These are phyloP conservation scores for Fragum fragum DNA, from an alignment of 2,888 invertebrate species.

Conservation along the genomic window DNA sequence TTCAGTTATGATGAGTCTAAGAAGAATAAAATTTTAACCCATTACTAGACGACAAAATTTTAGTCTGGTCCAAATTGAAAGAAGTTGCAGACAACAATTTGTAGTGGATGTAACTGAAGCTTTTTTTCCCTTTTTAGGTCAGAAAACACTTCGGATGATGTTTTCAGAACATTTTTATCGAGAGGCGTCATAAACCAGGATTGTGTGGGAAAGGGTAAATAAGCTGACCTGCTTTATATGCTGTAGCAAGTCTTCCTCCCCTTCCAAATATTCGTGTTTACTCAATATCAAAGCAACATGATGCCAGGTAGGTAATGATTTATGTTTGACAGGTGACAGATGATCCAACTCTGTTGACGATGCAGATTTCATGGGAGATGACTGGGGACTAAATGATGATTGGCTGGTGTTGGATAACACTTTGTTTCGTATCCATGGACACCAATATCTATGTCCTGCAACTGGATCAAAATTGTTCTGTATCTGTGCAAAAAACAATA, in stretches of 20 bases:
- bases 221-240: conserved; percentile 52
- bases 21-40: too few relatives aligned
- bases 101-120: too few relatives aligned
- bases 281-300: conserved; percentile 41
- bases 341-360: not conserved
- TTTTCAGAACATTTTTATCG: too few relatives aligned
- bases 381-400: not conserved
- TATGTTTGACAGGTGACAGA: not conserved
- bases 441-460: conserved; percentile 80
- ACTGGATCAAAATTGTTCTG: conserved; percentile 77
- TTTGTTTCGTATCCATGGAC: conserved; percentile 74
- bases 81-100: too few relatives aligned
- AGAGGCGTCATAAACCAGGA: not conserved
- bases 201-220: not conserved
- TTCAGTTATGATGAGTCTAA: too few relatives aligned
- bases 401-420: not conserved
- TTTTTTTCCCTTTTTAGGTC: too few relatives aligned
- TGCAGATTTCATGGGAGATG: conserved; percentile 25
- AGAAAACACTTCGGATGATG: too few relatives aligned
- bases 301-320: conserved; percentile 48
- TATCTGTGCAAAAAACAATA: too few relatives aligned
- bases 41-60: too few relatives aligned
- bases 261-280: not conserved
- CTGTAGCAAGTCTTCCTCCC: conserved; percentile 24
- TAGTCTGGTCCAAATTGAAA: too few relatives aligned